Evolutionary conservation across 2,113 vertebrate species (phyloP).

Genomic region (Eira barbara): DNA sequence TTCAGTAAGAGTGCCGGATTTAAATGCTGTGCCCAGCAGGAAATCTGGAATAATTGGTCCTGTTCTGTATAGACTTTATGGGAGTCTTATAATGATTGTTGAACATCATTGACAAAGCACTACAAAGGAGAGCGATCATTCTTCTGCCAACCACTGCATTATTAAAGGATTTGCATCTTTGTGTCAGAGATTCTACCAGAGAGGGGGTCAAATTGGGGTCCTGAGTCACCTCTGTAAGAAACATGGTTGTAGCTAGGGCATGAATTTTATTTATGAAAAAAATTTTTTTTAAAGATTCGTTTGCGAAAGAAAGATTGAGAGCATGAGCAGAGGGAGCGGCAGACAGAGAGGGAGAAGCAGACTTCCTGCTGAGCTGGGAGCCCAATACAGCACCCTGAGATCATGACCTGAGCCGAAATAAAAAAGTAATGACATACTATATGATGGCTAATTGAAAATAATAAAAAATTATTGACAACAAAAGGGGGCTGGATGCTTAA

Average conservation of each 20-base stretch:
- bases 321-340: neutral
- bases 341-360: neutral
- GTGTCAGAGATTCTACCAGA: neutral
- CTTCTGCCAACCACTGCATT: neutral
- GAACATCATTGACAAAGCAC: neutral
- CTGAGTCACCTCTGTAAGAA: neutral
- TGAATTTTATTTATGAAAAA: neutral
- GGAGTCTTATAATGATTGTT: neutral
- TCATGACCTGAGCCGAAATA: neutral
- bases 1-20: neutral
- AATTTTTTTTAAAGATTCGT: neutral
- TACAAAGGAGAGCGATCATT: neutral
- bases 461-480: no score
- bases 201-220: neutral
- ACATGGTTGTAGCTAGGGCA: neutral
- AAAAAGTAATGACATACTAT: no score
- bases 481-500: neutral
- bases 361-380: neutral
- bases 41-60: neutral
- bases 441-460: no score
- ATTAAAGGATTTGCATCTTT: neutral
- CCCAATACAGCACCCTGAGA: no score
- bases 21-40: neutral
- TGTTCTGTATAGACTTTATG: neutral
- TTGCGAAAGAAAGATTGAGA: neutral